A percentile compares a stretch with the other conserved stretches of the same genome.
Evolutionary conservation across 30 jellyfish, hydroid and myxozoan species (phyloP).

Genomic region (Sanderia malayensis): DNA sequence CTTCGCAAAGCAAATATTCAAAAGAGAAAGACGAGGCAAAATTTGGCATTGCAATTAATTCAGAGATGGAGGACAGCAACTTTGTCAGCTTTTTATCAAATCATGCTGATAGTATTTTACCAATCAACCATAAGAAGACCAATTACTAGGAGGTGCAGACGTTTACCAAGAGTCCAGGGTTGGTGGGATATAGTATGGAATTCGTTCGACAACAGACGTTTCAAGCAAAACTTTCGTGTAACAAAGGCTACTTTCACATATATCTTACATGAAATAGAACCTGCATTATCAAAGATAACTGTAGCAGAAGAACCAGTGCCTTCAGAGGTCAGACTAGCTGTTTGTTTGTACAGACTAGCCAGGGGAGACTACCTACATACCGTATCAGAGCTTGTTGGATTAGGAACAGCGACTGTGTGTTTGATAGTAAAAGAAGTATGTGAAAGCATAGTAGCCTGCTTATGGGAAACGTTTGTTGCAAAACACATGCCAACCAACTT

Average conservation of each 20-base stretch:
- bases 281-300: conserved; percentile 5
- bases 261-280: conserved; percentile 20
- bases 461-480: conserved; percentile 35
- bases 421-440: conserved; percentile 37
- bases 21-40: conserved; percentile 17
- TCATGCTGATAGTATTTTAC: conserved; percentile 21
- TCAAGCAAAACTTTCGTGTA: conserved; percentile 31
- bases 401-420: conserved; percentile 51
- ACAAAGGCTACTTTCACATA: conserved; percentile 20
- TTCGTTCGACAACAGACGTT: conserved; percentile 25
- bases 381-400: conserved; percentile 47
- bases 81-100: conserved; percentile 24
- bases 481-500: conserved; percentile 16
- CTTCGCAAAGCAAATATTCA: conserved; percentile 27
- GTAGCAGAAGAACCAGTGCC: conserved; percentile 56
- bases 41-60: neutral
- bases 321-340: conserved; percentile 36
- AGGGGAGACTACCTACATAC: conserved; percentile 56
- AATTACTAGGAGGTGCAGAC: conserved; percentile 35
- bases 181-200: conserved; percentile 41
- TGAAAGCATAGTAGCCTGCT: conserved; percentile 32
- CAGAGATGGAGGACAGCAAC: conserved; percentile 23
- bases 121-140: conserved; percentile 17
- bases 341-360: conserved; percentile 47
- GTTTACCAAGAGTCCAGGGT: conserved; percentile 40